Percentiles rank a stretch among this genome's conserved stretches.
Evolutionary conservation across 2,888 invertebrate species (phyloP).

Genomic region (Pristionchus entomophagus): DNA sequence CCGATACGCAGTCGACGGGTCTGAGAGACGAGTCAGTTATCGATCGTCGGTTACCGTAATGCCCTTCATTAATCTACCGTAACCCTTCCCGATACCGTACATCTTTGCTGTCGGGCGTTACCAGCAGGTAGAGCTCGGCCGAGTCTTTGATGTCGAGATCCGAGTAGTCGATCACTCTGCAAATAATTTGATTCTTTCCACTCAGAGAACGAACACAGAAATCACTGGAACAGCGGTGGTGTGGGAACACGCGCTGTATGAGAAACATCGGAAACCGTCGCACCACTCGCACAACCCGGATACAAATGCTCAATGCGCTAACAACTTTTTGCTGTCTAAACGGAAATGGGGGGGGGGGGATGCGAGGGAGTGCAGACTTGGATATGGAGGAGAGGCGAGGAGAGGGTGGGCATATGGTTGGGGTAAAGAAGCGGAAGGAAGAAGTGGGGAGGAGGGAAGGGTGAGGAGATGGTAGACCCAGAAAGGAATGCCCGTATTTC

Average conservation of each 20-base stretch:
- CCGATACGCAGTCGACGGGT: constrained; percentile 52
- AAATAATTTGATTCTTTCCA: constrained; percentile 39
- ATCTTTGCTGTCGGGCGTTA: constrained; percentile 49
- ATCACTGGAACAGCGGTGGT: not conserved
- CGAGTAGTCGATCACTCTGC: constrained; percentile 64
- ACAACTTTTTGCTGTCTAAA: too few species aligned
- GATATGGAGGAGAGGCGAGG: not conserved
- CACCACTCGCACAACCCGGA: not conserved
- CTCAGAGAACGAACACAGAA: not conserved
- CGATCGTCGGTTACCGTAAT: not conserved
- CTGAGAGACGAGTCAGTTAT: not conserved
- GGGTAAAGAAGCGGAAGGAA: not conserved
- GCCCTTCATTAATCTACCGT: not conserved
- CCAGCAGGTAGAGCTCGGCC: constrained; percentile 58
- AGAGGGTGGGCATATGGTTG: not conserved
- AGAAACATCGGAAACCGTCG: not conserved
- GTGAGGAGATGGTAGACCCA: not conserved
- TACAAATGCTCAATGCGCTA: not conserved
- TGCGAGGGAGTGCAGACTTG: not conserved
- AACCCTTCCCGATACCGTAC: not conserved
- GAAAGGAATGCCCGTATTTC: not conserved
- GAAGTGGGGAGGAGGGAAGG: not conserved
- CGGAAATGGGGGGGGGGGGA: not conserved
- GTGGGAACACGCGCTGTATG: not conserved
- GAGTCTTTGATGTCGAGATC: constrained; percentile 60